phyloP scores from a whole-genome alignment of 2,113 vertebrate genomes.

The Cyanocitta stelleri region DNA sequence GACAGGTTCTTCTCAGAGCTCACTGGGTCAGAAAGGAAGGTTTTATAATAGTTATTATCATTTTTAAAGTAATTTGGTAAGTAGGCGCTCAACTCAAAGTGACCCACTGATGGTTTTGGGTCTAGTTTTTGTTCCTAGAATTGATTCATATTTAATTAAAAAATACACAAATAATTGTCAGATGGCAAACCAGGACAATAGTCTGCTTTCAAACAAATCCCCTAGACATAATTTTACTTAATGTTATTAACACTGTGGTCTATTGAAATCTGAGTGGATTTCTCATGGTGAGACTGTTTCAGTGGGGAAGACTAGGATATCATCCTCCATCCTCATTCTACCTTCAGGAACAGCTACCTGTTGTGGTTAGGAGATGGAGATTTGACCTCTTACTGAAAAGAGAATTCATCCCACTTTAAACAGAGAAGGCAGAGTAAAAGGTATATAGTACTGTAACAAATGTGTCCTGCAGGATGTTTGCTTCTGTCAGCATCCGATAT shows the following conservation, averaged over 20 bases:
- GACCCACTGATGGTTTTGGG: accelerated
- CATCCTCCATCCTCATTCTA: neutral
- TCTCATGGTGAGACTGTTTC: neutral
- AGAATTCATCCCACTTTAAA: neutral
- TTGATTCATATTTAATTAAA: neutral
- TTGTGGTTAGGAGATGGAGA: neutral
- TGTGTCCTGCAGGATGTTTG: neutral
- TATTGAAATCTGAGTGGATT: neutral
- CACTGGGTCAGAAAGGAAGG: neutral
- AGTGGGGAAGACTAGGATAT: neutral
- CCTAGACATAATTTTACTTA: neutral
- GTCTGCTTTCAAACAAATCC: neutral
- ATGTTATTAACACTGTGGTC: neutral
- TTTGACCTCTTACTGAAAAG: neutral
- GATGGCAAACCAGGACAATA: neutral
- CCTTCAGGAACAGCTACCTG: neutral
- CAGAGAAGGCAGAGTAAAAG: neutral
- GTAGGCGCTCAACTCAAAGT: neutral
- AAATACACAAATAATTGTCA: neutral
- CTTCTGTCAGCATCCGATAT: neutral
- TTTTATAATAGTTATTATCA: neutral
- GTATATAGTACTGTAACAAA: neutral
- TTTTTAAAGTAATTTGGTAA: neutral
- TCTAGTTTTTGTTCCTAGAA: neutral
- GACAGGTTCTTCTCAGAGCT: neutral